A percentile compares a stretch with the other conserved stretches of the same genome.
Conservation (phyloP, 2,888 invertebrate genomes). For the Invenusta paracnida region DNA sequence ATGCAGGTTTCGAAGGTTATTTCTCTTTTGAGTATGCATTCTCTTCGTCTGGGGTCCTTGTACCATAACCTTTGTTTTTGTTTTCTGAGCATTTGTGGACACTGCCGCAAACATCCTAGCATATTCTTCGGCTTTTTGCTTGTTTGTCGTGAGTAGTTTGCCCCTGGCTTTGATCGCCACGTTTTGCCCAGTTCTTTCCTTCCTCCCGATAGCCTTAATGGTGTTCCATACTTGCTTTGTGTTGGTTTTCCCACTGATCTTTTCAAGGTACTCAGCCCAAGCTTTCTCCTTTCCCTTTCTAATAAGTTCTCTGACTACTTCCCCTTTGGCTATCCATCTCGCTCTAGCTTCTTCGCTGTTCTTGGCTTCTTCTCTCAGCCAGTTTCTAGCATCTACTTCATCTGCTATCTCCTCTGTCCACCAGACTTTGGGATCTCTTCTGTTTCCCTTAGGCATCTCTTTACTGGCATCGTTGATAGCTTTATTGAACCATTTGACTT, state of each 20-base stretch:
- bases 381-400: not conserved
- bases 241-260: not conserved
- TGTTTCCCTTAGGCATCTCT: not conserved
- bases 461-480: not conserved
- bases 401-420: slow-evolving; percentile 13
- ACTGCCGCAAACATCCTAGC: not conserved
- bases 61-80: no score
- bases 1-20: no score
- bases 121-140: not conserved
- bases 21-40: not conserved
- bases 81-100: not conserved
- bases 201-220: slow-evolving; percentile 1
- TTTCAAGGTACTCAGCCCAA: not conserved
- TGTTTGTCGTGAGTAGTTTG: not conserved
- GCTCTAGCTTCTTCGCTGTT: not conserved
- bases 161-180: not conserved
- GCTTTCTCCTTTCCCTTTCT: slow-evolving; percentile 5
- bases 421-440: not conserved
- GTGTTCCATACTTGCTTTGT: not conserved
- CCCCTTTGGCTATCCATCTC: not conserved
- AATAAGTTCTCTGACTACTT: not conserved
- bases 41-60: not conserved
- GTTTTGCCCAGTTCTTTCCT: not conserved
- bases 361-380: not conserved
- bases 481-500: not conserved